Conservation (phyloP, 2,113 vertebrate genomes). For the Zosterops pallidus region DNA sequence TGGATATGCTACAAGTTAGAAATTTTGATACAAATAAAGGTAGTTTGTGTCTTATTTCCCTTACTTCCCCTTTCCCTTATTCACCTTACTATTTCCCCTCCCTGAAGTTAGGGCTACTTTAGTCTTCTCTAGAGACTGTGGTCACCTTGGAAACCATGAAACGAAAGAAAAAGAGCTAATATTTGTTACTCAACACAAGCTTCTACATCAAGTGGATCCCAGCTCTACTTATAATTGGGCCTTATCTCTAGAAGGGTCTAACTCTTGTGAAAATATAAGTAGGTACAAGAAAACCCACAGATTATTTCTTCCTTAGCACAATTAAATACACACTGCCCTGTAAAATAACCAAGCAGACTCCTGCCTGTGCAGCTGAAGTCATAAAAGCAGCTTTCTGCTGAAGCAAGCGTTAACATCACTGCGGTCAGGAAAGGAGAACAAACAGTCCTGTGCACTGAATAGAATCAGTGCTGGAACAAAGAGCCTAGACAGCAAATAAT, state of each 20-base stretch:
- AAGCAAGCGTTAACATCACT: not conserved
- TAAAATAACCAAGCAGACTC: not conserved
- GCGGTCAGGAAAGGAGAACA: conserved; percentile 20
- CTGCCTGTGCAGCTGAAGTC: not conserved
- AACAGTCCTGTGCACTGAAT: conserved; percentile 20
- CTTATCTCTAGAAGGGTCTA: not conserved
- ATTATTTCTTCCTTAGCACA: not conserved
- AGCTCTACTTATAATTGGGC: not conserved
- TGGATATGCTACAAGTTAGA: not conserved
- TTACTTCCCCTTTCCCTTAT: not conserved
- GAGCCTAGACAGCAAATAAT: not conserved
- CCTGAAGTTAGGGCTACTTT: not conserved
- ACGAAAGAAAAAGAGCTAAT: not conserved
- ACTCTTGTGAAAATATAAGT: not conserved
- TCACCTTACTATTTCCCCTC: not conserved
- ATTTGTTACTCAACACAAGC: not conserved
- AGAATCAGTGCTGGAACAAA: not conserved
- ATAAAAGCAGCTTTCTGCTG: not conserved
- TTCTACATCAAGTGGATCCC: not conserved
- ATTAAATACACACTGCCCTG: not conserved
- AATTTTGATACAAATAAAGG: not conserved
- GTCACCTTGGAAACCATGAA: not conserved
- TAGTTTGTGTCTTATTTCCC: not conserved
- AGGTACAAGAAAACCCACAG: not conserved
- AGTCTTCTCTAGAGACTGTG: not conserved